phyloP scores from a whole-genome alignment of 30 jellyfish, hydroid and myxozoan species.

The Hydractinia symbiolongicarpus region DNA sequence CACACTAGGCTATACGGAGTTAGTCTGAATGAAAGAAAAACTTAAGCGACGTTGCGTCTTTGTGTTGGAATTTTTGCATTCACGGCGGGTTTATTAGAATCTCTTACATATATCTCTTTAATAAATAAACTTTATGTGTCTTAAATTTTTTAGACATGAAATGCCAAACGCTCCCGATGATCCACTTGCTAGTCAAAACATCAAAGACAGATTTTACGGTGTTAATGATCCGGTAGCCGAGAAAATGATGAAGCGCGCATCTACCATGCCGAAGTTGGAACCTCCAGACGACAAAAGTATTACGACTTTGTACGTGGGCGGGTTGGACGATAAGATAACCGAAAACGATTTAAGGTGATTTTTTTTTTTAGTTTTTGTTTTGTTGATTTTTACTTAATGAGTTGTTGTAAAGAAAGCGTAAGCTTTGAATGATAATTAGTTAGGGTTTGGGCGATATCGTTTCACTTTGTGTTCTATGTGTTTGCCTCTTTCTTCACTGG shows the following conservation, averaged over 20 bases:
- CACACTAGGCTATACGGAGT: too few relatives aligned
- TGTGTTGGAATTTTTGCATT: too few relatives aligned
- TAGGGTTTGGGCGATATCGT: not conserved
- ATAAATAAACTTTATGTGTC: too few relatives aligned
- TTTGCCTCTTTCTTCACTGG: too few relatives aligned
- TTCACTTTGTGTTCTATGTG: too few relatives aligned
- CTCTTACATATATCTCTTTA: too few relatives aligned
- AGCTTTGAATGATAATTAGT: not conserved
- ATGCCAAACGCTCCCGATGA: slow-evolving; percentile 96
- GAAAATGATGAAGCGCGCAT: slow-evolving; percentile 71
- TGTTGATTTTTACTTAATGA: not conserved
- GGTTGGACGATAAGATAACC: slow-evolving; percentile 75
- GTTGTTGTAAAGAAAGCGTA: not conserved
- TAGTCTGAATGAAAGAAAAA: too few relatives aligned
- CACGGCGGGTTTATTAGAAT: too few relatives aligned
- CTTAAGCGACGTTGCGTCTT: too few relatives aligned
- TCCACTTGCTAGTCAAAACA: slow-evolving; percentile 79
- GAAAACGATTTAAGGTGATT: slow-evolving; percentile 76
- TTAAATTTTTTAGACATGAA: slow-evolving; percentile 62
- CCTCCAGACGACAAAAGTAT: slow-evolving; percentile 80
- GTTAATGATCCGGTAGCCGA: slow-evolving; percentile 93
- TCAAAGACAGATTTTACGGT: slow-evolving; percentile 93
- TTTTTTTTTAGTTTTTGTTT: not conserved
- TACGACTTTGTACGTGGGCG: slow-evolving; percentile 91
- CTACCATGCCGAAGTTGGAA: slow-evolving; percentile 86